A percentile compares a stretch with the other conserved stretches of the same genome.
phyloP scores from a whole-genome alignment of 2,113 vertebrate species.

The Chrysochloris asiatica region DNA sequence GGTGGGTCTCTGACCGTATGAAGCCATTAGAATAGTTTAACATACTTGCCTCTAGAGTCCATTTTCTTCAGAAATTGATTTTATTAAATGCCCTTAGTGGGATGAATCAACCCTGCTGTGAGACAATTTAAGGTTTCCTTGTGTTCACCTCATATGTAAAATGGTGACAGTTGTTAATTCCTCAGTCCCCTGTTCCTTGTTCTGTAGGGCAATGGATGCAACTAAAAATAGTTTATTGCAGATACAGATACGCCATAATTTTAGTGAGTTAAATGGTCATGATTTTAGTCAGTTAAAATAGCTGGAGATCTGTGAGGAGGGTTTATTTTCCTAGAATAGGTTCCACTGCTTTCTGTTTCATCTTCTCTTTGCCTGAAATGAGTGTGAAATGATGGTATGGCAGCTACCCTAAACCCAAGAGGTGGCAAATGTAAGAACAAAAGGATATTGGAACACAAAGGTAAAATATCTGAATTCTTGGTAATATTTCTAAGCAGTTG shows the following conservation, averaged over 20 bases:
- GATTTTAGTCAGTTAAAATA: too few species aligned
- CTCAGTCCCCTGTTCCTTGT: not conserved
- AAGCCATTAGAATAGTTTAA: not conserved
- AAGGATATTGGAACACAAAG: too few species aligned
- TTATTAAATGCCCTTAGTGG: slow-evolving; percentile 26
- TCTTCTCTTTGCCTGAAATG: not conserved
- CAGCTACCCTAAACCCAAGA: not conserved
- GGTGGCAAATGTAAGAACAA: too few species aligned
- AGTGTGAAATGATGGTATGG: not conserved
- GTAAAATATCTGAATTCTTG: not conserved
- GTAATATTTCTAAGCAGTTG: not conserved
- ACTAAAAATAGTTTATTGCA: slow-evolving; percentile 23
- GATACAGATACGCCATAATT: not conserved
- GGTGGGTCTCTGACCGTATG: not conserved
- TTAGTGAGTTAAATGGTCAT: too few species aligned
- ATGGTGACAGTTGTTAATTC: not conserved
- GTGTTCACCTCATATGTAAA: not conserved
- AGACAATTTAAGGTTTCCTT: not conserved
- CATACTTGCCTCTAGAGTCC: not conserved
- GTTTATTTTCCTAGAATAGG: not conserved
- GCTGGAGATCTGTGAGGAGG: not conserved
- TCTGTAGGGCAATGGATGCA: not conserved
- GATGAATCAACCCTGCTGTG: not conserved
- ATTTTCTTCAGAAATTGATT: slow-evolving; percentile 43
- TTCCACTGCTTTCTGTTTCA: not conserved